Evolutionary conservation across 2,797 vertebrate species (phyloP).

Genomic region (Eleutherodactylus coqui): DNA sequence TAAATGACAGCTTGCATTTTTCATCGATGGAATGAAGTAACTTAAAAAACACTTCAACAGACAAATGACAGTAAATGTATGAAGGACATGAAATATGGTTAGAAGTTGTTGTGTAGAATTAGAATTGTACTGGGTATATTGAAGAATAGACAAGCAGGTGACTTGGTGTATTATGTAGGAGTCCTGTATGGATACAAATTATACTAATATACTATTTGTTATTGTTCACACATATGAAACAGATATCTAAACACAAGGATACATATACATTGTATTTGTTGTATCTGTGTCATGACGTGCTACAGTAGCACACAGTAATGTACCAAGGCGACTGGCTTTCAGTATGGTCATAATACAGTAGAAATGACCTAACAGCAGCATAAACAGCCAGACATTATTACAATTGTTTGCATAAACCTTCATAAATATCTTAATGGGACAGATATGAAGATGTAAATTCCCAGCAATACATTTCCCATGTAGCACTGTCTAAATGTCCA

Average conservation of each 20-base stretch:
- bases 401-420: not conserved
- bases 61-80: no score
- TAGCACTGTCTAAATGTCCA: not conserved
- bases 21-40: no score
- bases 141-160: not conserved
- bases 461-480: not conserved
- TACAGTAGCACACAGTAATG: not conserved
- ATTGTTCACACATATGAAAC: not conserved
- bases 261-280: not conserved
- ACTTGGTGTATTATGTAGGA: not conserved
- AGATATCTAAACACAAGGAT: not conserved
- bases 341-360: not conserved
- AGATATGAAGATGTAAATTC: not conserved
- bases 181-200: not conserved
- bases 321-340: not conserved
- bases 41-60: no score
- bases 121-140: no score
- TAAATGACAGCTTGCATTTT: no score
- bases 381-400: not conserved
- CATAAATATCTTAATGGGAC: not conserved
- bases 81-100: no score
- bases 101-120: no score
- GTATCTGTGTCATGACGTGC: not conserved
- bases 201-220: not conserved
- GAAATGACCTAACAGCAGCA: not conserved